These are phyloP conservation scores for Zaprionus ornatus DNA, from an alignment of 1,140 invertebrate genomes.

Conservation along the genomic window DNA sequence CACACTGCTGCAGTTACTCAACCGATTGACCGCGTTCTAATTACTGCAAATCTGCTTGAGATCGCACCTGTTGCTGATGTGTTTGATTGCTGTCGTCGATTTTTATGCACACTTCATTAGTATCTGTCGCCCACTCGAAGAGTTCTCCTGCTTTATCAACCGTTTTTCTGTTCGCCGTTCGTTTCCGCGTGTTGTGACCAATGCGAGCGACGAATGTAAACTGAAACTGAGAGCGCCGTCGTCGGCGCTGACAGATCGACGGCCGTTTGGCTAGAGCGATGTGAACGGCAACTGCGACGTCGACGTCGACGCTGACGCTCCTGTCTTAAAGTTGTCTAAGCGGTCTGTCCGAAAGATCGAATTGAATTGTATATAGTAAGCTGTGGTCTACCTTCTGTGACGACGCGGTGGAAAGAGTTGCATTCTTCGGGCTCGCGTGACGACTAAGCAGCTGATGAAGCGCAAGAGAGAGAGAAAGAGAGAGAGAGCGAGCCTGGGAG, in stretches of 20 bases:
- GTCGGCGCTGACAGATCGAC: conserved; percentile 62
- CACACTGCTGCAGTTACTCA: conserved; percentile 31
- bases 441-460: conserved; percentile 10
- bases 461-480: neutral
- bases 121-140: conserved; percentile 4
- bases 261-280: conserved; percentile 37
- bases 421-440: conserved; percentile 10
- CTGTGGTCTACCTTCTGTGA: conserved; percentile 58
- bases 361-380: conserved; percentile 30
- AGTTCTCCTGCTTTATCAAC: conserved; percentile 14
- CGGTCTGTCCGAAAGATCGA: conserved; percentile 58
- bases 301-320: conserved; percentile 20
- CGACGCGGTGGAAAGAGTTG: conserved; percentile 27
- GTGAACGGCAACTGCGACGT: conserved; percentile 8
- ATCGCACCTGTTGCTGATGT: conserved; percentile 15
- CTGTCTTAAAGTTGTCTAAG: conserved; percentile 67
- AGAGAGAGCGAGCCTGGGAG: neutral
- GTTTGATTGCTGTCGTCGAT: conserved; percentile 15
- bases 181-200: conserved; percentile 67
- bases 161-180: conserved; percentile 8
- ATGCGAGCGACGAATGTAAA: conserved; percentile 62
- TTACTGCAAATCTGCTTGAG: conserved; percentile 15
- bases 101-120: conserved; percentile 35
- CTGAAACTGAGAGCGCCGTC: conserved; percentile 52
- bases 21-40: conserved; percentile 34